These are phyloP conservation scores for Hemiscyllium ocellatum DNA, from an alignment of 2,113 vertebrate genomes.

Conservation along the genomic window DNA sequence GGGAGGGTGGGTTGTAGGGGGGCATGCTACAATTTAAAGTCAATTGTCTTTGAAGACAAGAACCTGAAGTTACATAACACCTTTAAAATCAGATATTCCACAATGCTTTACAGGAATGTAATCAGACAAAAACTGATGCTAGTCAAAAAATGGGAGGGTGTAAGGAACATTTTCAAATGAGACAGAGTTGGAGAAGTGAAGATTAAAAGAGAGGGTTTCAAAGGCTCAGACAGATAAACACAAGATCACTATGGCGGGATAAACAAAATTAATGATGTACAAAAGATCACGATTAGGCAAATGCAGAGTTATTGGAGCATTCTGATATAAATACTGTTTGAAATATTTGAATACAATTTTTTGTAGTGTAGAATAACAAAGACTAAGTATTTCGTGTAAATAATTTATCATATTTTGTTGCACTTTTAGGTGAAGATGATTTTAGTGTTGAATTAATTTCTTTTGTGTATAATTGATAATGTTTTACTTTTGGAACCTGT, in stretches of 20 bases:
- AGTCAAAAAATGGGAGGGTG: not conserved
- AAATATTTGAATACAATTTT: too few relatives aligned
- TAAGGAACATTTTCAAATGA: not conserved
- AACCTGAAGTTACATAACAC: not conserved
- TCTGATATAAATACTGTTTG: not conserved
- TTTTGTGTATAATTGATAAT: not conserved
- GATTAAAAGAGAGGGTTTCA: not conserved
- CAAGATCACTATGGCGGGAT: not conserved
- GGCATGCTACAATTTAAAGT: not conserved
- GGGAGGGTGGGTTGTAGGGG: too few relatives aligned
- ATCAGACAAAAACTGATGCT: not conserved
- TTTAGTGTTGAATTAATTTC: not conserved
- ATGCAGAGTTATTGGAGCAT: too few relatives aligned
- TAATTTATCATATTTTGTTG: not conserved
- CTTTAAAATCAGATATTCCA: not conserved
- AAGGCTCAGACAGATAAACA: not conserved
- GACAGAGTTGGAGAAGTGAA: not conserved
- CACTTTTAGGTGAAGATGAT: not conserved
- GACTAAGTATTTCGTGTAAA: not conserved
- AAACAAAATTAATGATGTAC: not conserved
- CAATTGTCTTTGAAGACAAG: not conserved
- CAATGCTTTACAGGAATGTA: not conserved
- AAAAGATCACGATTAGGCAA: not conserved
- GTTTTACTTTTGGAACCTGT: not conserved
- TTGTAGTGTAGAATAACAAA: too few relatives aligned